Percentiles rank a stretch among this genome's conserved stretches.
These are phyloP conservation scores for Chaetops frenatus DNA, from an alignment of 2,113 vertebrate genomes.

Conservation along the genomic window DNA sequence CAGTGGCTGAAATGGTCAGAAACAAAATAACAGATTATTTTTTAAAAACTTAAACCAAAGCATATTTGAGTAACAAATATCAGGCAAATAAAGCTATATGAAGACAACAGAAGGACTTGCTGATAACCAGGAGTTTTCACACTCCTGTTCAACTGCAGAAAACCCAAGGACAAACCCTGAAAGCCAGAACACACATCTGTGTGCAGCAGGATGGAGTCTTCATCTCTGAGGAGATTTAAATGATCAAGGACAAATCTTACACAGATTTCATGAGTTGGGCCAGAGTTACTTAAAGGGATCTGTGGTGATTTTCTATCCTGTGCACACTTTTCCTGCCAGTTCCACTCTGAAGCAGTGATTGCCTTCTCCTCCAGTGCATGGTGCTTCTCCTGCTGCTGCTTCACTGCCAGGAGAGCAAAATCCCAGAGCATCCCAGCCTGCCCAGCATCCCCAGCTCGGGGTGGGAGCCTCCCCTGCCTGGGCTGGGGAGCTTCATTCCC, in stretches of 20 bases:
- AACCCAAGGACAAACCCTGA: not conserved
- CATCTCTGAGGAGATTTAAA: not conserved
- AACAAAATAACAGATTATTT: not conserved
- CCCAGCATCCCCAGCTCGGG: conserved; percentile 19
- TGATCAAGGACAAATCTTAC: not conserved
- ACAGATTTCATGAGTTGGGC: not conserved
- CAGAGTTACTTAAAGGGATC: not conserved
- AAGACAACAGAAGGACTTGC: fast-evolving
- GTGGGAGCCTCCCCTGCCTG: not conserved
- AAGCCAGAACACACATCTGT: not conserved
- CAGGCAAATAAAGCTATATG: not conserved
- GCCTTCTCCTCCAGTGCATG: not conserved
- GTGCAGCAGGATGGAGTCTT: not conserved
- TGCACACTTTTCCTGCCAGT: not conserved
- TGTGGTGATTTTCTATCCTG: not conserved
- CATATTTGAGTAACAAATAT: not conserved
- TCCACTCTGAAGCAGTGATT: not conserved
- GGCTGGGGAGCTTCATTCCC: not conserved
- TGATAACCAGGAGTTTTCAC: not conserved
- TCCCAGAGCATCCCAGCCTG: conserved; percentile 13
- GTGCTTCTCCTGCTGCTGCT: conserved; percentile 39
- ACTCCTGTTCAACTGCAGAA: not conserved
- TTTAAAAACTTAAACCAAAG: not conserved
- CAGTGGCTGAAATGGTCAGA: not conserved
- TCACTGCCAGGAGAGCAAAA: conserved; percentile 6